These are phyloP conservation scores for Diuraphis noxia DNA, from an alignment of 1,140 invertebrate genomes.

Conservation along the genomic window DNA sequence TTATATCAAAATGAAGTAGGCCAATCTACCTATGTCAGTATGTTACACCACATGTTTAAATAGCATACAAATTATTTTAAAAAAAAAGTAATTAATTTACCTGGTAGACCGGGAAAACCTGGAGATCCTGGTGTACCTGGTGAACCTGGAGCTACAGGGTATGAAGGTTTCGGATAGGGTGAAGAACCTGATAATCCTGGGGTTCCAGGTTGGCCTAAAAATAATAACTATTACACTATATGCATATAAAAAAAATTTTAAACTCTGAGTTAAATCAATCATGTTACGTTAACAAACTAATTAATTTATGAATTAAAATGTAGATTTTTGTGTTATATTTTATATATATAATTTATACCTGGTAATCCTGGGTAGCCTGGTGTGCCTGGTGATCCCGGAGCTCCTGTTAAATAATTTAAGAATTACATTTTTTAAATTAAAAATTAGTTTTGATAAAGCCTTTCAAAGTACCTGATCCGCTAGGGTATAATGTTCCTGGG, in stretches of 20 bases:
- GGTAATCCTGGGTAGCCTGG: constrained; percentile 51
- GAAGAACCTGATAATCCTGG: constrained; percentile 41
- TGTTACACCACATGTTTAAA: too few species aligned
- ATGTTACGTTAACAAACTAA: background rate
- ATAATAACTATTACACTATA: constrained; percentile 43
- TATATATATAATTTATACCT: constrained; percentile 26
- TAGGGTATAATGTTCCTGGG: constrained; percentile 5
- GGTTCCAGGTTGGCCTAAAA: constrained; percentile 43
- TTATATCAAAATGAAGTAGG: background rate
- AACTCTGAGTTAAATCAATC: background rate
- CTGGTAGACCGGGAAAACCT: constrained; percentile 53
- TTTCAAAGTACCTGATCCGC: background rate
- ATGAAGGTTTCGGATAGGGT: constrained; percentile 26
- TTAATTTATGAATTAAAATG: background rate
- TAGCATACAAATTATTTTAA: too few species aligned
- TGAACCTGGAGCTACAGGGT: constrained; percentile 52
- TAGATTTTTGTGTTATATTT: background rate
- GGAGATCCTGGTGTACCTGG: constrained; percentile 55
- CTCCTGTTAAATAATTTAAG: constrained; percentile 53
- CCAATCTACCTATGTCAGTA: too few species aligned
- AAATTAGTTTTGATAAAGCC: background rate
- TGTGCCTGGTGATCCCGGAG: constrained; percentile 55
- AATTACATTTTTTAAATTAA: constrained; percentile 18
- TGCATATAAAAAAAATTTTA: background rate
- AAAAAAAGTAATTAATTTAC: background rate